phyloP scores from a whole-genome alignment of 2,888 invertebrate genomes.

The Alviniconcha strummeri region DNA sequence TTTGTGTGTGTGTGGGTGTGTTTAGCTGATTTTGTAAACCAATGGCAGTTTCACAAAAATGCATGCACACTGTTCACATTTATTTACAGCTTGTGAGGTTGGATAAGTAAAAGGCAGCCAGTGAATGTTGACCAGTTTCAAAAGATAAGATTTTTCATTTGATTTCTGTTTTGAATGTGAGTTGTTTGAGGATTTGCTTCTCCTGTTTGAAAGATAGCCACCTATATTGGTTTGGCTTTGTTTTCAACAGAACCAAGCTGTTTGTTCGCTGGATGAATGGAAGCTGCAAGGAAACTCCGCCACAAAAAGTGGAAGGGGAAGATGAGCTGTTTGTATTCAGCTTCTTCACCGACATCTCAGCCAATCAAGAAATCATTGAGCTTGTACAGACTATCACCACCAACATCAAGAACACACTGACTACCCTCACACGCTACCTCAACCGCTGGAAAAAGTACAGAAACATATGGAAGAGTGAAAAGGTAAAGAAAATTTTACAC shows the following conservation, averaged over 20 bases:
- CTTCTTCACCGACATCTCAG: slow-evolving; percentile 86
- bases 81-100: no score
- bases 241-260: slow-evolving; percentile 78
- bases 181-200: no score
- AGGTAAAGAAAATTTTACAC: slow-evolving; percentile 54
- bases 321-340: slow-evolving; percentile 82
- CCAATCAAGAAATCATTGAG: slow-evolving; percentile 83
- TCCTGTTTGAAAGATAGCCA: background rate
- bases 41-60: no score
- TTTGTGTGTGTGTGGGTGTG: background rate
- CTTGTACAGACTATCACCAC: slow-evolving; percentile 81
- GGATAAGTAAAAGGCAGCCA: no score
- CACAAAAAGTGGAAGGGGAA: slow-evolving; percentile 78
- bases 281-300: slow-evolving; percentile 84
- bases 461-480: slow-evolving; percentile 72
- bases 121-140: no score
- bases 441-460: slow-evolving; percentile 75
- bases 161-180: no score
- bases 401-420: slow-evolving; percentile 80
- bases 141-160: no score
- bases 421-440: slow-evolving; percentile 80
- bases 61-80: background rate
- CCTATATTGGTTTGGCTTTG: background rate
- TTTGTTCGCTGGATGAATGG: slow-evolving; percentile 91
- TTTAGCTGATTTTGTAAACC: background rate